Conservation (phyloP, 2,888 invertebrate genomes). For the Mesorhabditis spiculigera region DNA sequence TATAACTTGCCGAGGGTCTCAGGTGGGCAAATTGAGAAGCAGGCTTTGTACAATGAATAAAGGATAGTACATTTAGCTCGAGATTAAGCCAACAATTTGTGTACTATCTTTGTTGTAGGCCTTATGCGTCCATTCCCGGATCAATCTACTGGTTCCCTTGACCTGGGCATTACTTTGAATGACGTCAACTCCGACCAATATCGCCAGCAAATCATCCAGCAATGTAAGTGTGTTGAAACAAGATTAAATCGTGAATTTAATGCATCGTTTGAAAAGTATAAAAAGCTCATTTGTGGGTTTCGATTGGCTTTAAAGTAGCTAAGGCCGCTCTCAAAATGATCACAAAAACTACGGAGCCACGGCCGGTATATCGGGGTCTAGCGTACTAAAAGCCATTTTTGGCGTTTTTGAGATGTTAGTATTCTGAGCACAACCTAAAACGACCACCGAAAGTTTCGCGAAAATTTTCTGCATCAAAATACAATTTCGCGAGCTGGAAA, state of each 20-base stretch:
- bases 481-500: no score
- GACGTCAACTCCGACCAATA: constrained; percentile 57
- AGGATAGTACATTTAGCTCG: neutral
- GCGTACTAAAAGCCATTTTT: no score
- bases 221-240: constrained; percentile 33
- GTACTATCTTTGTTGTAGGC: no score
- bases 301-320: neutral
- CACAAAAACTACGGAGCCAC: no score
- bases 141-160: constrained; percentile 48
- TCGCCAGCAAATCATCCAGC: constrained; percentile 53
- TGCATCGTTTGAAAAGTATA: no score
- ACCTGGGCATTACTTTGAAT: constrained; percentile 45
- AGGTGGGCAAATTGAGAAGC: constrained; percentile 22
- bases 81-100: no score
- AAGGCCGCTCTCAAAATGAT: neutral
- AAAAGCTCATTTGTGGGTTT: no score
- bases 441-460: no score
- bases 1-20: constrained; percentile 52
- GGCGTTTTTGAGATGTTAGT: no score
- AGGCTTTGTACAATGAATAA: neutral
- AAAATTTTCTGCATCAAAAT: no score
- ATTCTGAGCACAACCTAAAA: no score
- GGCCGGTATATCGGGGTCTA: no score
- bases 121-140: constrained; percentile 56
- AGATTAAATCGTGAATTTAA: neutral